Evolutionary conservation across 2,113 vertebrate species (phyloP), one percentile per base, ranked within the genome.

Genomic region (Arothron firmamentum): DNA sequence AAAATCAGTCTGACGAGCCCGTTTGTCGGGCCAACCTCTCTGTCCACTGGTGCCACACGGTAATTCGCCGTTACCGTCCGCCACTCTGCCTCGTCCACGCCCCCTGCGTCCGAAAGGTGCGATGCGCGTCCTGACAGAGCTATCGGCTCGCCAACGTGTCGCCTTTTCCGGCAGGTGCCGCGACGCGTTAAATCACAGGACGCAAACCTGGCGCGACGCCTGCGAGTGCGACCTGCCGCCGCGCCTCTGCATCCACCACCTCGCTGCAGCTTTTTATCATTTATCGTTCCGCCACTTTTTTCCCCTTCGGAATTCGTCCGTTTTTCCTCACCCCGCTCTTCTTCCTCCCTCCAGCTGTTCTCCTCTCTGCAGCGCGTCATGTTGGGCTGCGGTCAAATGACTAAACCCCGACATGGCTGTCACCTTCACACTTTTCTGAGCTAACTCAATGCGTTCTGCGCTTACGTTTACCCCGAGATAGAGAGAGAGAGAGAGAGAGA

Each of bases 81-180:
- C 45, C 45, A 47, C 43, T 54, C 52, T 2, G 14, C 59, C 67
- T 76, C 45, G 28, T 67, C 67, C 67, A 48, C 77, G 56, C 77
- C 72, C 59, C 34, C 58, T 28, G 54, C 34, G 61, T 74, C 60
- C 34, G 9, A 19, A 75, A 56, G 50, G 18, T n/a, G n/a, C 48
- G 9, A 16, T 61, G 70, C 38, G 57, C 31, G 3, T 62, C 54
- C 60, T 61, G 74, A 75, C 84, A 82, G 75, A 71, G 56, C 62
- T 78, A 79, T 17, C 81, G 70, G 67, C 73, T 77, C 45, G 45
- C 51, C 65, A 60, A 65, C 64, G 71, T 74, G 62, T 80, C 77
- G 65, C 75, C 80, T 75, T 75, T 52, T 52, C 53, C 58, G 28
- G 49, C 78, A 85, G 74, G 82, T 79, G 80, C 77, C 80, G 19